Evolutionary conservation across 2,888 invertebrate genomes (phyloP), one percentile per base, ranked within the genome.

Genomic region (Xestia ashworthii): DNA sequence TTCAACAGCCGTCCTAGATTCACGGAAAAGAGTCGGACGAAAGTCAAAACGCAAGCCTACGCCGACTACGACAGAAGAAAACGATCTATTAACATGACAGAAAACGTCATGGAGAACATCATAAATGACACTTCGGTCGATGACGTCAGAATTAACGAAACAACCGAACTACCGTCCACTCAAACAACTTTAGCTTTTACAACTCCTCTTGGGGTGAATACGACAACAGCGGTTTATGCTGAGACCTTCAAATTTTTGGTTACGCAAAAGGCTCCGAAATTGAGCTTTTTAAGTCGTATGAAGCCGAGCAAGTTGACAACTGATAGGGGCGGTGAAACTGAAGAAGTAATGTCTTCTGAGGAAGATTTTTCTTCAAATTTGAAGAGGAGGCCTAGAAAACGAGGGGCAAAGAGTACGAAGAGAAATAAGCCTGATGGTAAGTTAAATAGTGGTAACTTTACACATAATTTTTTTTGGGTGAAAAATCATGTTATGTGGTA

Each of bases 281-380:
- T 83, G 19, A 89, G 78, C 75, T 90, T 87, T 72, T 78, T 88
- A 65, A 87, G 84, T 5, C 88, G 88, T 65, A 85, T 82, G 53
- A 90, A 85, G 22, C 89, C 90, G 0, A 88, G 84, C 25, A 86
- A 80, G 41, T 11, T 80, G 60, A 88, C 82, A 3, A 76, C 84
- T 0, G 88, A 89, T 58, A 84, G 89, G 71, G 88, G 80, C 0
- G 86, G 79, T 0, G 89, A 87, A 0, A 55, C 78, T 8, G 88
- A 91, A 0, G 92, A 94, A 1, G 50, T 89, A 0, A 76, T 66
- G 3, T 92, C 93, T 1, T 90, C 91, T 0, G 95, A 94, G 78
- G 94, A 94, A 71, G 93, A 93, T 46, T 89, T 92, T 22, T 91
- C 93, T 6, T 86, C 87, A 0, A 92, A 92, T 81, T 72, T 91